These are phyloP conservation scores for Notoglanidium macrostoma DNA, from an alignment of 2,797 vertebrate genomes.

Conservation along the genomic window DNA sequence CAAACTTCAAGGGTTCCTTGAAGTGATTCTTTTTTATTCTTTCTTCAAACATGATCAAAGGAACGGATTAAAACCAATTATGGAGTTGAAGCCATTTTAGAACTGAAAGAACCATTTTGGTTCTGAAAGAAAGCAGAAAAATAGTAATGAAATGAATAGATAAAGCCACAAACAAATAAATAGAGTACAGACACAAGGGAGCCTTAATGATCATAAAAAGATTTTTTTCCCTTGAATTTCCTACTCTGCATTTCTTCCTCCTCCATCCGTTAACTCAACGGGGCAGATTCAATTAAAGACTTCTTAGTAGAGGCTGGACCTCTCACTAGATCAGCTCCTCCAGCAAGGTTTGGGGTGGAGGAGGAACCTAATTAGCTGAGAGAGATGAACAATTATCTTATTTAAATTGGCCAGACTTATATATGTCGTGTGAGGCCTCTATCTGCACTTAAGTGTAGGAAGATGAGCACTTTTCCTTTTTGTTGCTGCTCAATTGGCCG, in stretches of 20 bases:
- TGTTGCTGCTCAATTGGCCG: conserved; percentile 23
- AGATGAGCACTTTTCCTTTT: conserved; percentile 43
- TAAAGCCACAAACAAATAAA: conserved; percentile 71
- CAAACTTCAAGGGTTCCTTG: conserved; percentile 74
- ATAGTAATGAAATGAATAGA: conserved; percentile 72
- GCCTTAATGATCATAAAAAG: conserved; percentile 69
- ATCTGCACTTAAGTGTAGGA: conserved; percentile 52
- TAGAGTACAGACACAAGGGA: conserved; percentile 68
- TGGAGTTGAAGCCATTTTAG: conserved; percentile 71
- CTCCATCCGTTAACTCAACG: conserved; percentile 49
- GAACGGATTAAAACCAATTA: conserved; percentile 39
- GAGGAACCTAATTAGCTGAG: conserved; percentile 74
- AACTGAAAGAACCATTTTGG: conserved; percentile 63
- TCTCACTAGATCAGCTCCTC: conserved; percentile 44
- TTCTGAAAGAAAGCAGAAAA: conserved; percentile 64
- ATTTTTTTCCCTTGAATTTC: conserved; percentile 58
- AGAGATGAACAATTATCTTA: conserved; percentile 71
- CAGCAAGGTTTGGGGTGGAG: conserved; percentile 42
- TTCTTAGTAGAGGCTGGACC: conserved; percentile 46
- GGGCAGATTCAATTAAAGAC: conserved; percentile 56
- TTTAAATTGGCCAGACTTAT: conserved; percentile 59
- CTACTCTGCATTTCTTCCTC: conserved; percentile 33
- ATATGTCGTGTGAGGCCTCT: conserved; percentile 50
- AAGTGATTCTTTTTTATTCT: conserved; percentile 60
- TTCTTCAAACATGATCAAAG: conserved; percentile 80